Evolutionary conservation across 2,888 invertebrate genomes (phyloP).

Genomic region (Agrochola lychnidis): DNA sequence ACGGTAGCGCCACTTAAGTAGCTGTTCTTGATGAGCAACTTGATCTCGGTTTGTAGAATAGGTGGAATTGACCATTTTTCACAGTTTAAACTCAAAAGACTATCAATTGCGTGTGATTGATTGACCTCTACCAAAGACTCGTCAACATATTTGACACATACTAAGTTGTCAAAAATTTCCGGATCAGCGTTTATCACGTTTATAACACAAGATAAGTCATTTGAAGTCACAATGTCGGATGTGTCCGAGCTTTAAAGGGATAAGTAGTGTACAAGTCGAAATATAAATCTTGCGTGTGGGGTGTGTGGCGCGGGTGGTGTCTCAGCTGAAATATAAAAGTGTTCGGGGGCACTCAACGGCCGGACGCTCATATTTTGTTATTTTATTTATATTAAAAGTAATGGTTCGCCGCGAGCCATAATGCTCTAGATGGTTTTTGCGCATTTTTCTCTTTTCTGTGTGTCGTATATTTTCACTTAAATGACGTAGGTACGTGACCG

Average conservation of each 20-base stretch:
- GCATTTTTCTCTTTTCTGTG: conserved; percentile 88
- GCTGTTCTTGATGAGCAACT: background rate
- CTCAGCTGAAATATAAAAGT: conserved; percentile 88
- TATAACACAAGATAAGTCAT: conserved; percentile 36
- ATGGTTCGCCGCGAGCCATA: conserved; percentile 87
- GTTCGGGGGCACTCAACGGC: conserved; percentile 89
- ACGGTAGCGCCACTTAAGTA: conserved; percentile 17
- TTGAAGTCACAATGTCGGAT: conserved; percentile 52
- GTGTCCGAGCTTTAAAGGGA: conserved; percentile 63
- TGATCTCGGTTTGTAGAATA: background rate
- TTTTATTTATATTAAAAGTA: conserved; percentile 91
- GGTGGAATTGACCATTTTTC: background rate
- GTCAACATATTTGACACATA: background rate
- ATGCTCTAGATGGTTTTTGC: conserved; percentile 88
- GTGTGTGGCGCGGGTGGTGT: conserved; percentile 69
- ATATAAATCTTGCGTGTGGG: conserved; percentile 75
- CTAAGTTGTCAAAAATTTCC: background rate
- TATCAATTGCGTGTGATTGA: background rate
- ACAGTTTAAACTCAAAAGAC: too few relatives aligned
- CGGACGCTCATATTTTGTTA: conserved; percentile 91
- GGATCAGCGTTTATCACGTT: background rate
- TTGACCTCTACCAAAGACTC: background rate
- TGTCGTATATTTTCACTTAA: conserved; percentile 90
- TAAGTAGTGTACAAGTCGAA: conserved; percentile 71
- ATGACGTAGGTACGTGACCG: conserved; percentile 88